A percentile compares a stretch with the other conserved stretches of the same genome.
Evolutionary conservation across 2,888 invertebrate species (phyloP).

Genomic region (Amphipyra tragopoginis): DNA sequence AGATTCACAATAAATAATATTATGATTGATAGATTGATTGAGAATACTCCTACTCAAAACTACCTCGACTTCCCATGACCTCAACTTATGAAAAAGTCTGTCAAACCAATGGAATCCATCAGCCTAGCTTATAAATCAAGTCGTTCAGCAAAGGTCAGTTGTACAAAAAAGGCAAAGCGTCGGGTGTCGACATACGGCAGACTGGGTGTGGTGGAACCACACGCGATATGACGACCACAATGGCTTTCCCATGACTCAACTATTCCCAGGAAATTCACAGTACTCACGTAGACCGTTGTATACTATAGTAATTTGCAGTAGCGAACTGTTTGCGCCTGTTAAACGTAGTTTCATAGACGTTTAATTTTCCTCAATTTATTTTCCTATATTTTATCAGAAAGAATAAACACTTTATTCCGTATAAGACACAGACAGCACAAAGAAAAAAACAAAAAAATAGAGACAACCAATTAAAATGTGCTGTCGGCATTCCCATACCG

Average conservation of each 20-base stretch:
- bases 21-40: too few relatives aligned
- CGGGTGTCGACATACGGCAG: constrained; percentile 20
- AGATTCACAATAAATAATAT: too few relatives aligned
- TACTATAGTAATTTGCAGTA: constrained; percentile 22
- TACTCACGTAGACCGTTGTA: constrained; percentile 8
- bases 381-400: too few relatives aligned
- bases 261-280: constrained; percentile 38
- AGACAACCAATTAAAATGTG: too few relatives aligned
- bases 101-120: constrained; percentile 21
- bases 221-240: constrained; percentile 45
- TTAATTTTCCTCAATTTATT: too few relatives aligned
- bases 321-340: constrained; percentile 3
- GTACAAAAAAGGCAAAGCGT: constrained; percentile 31
- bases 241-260: constrained; percentile 58
- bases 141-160: constrained; percentile 42
- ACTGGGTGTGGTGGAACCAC: constrained; percentile 50
- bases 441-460: too few relatives aligned
- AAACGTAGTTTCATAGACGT: background rate
- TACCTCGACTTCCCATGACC: constrained; percentile 21
- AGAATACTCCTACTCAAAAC: background rate
- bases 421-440: too few relatives aligned
- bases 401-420: too few relatives aligned
- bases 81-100: constrained; percentile 19
- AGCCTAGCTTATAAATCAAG: constrained; percentile 36
- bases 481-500: too few relatives aligned